Base-by-base conservation (phyloP, 2,113 vertebrate genomes). In the Phalacrocorax pelagicus region DNA sequence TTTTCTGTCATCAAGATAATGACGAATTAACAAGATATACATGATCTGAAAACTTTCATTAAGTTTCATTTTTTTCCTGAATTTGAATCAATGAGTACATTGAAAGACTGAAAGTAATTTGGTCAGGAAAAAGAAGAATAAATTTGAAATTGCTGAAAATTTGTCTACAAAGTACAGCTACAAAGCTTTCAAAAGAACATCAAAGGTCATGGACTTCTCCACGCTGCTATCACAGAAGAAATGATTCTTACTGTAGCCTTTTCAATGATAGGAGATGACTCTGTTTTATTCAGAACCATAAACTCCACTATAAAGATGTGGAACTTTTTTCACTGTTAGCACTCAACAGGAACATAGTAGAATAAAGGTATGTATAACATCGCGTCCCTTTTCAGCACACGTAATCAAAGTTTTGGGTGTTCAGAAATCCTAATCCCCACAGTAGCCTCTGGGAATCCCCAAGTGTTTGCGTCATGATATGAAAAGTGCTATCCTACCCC, bases 71-170 rank as follows among this genome's bases (percentile, higher is more conserved):
- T 88, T 73, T 36, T 46, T 40, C 16, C 22, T 90, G 67, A 83
- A 89, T 91, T 92, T 93, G 42, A 72, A 92, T 86, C 40, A 82
- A 80, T 70, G 24, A 44, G 10, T 54, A 27, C 74, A 67, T 15
- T 87, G 32, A 86, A 96, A 94, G 42, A 66, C 29, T 44, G 18
- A 81, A 96, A 91, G 34, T 51, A 69, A 26, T 94, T 93, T 96
- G 27, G 95, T 73, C 21, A 59, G 14, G 4, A 86, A 75, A 71
- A 87, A 11, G 4, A 93, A 92, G 32, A 95, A 86, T 91, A 74
- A 80, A 67, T 72, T 86, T 52, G 11, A 69, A 95, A 86, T 83
- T 94, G 21, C 34, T 80, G 52, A 66, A 85, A 94, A 94, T 22
- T 86, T 78, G 17, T 61, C 19, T 65, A 34, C 46, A 72, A 81